Evolutionary conservation across 2,113 vertebrate genomes (phyloP), one percentile per base, ranked within the genome.

Genomic region (Dicentrarchus labrax): DNA sequence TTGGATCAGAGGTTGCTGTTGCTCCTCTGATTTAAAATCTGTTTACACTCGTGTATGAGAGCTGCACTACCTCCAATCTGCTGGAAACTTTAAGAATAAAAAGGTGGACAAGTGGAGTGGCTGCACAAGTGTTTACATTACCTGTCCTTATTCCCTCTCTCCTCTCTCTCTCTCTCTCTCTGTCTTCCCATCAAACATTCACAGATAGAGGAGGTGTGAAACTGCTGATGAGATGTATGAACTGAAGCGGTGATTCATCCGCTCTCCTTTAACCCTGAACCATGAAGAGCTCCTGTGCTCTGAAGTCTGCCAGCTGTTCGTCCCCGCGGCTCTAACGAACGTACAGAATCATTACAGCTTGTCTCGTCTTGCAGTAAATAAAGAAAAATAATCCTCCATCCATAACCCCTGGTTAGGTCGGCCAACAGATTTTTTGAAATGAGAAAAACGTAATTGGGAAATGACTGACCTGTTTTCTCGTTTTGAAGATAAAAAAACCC

Each of bases 231-330:
- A 65, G 51, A 62, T 57, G 53, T 43, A 65, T 78, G 56, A 77
- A 80, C 30, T 41, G 36, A 74, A 84, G 64, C 71, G 81, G 30
- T 65, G 84, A 83, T 82, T 91, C 66, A 84, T 57, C 53, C 9
- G 3, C 65, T 79, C 65, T 59, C 43, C 43, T 60, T 38, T 30
- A 17, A 66, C 41, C 22, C 30, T 30, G n/a, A 56, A 38, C 41
- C 61, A 65, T 39, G 60, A 71, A 30, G 83, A 86, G 64, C 74
- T 84, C 65, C 4, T 5, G 10, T 16, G 24, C 57, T 57, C 36
- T 75, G 39, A 86, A 36, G 30, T 47, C 62, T 54, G 38, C n/a
- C 57, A 67, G 75, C 69, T 76, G 65, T 13, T 74, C 61, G 69
- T 43, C 45, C 54, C 24, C 15, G 24, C 78, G 51, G 54, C 19